A percentile compares a stretch with the other conserved stretches of the same genome.
Evolutionary conservation across 2,113 vertebrate species (phyloP).

Genomic region (Uria lomvia): DNA sequence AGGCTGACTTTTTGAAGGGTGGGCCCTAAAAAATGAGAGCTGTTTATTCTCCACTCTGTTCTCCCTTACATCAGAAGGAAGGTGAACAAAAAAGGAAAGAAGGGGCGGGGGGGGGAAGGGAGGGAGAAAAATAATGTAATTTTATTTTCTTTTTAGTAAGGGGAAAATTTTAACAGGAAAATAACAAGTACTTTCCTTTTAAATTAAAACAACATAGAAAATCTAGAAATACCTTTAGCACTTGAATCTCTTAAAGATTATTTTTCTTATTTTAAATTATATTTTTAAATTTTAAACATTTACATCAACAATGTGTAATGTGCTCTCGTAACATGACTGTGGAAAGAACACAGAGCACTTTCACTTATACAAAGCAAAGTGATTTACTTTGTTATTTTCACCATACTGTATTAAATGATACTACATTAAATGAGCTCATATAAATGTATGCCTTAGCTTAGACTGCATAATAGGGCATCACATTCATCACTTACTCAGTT

Average conservation of each 20-base stretch:
- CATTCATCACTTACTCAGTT: neutral
- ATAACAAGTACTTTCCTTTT: neutral
- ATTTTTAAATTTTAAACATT: neutral
- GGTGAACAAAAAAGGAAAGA: neutral
- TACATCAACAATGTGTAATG: neutral
- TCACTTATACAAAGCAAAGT: neutral
- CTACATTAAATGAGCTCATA: neutral
- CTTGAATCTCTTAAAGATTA: neutral
- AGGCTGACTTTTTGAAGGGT: neutral
- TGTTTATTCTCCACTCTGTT: neutral
- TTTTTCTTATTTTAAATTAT: neutral
- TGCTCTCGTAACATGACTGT: neutral
- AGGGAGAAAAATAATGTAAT: neutral
- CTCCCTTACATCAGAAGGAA: neutral
- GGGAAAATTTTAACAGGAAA: neutral
- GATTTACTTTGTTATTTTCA: neutral
- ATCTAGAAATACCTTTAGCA: neutral
- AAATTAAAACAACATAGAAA: neutral
- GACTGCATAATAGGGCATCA: neutral
- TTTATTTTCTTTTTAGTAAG: neutral
- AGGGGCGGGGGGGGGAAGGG: rapidly evolving
- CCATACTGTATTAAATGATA: neutral
- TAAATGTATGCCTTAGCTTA: neutral
- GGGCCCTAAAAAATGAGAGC: neutral
- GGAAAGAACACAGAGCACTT: neutral